Percentiles rank a stretch among this genome's conserved stretches.
Evolutionary conservation across 2,888 invertebrate genomes (phyloP).

Genomic region (Ditylenchus weischeri): DNA sequence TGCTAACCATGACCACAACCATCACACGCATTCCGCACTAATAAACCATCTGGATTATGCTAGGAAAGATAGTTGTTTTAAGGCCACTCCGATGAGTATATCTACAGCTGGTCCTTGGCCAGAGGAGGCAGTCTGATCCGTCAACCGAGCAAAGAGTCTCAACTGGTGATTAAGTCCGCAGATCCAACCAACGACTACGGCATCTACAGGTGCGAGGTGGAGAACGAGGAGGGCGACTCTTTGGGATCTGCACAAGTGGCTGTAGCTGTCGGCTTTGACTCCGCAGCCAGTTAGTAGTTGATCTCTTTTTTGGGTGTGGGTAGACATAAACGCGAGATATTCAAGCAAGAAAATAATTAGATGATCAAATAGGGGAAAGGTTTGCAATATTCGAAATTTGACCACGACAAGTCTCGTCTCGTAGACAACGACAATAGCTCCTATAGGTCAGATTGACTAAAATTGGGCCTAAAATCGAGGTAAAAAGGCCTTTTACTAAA

Average conservation of each 20-base stretch:
- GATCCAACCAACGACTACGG: constrained; percentile 56
- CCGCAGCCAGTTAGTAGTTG: constrained; percentile 36
- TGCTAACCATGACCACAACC: background rate
- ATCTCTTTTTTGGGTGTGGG: too few species aligned
- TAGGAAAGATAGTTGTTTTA: constrained; percentile 6
- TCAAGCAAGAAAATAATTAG: too few species aligned
- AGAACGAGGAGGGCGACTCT: constrained; percentile 52
- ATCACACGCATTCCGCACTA: background rate
- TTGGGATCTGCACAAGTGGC: constrained; percentile 55
- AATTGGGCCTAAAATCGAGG: too few species aligned
- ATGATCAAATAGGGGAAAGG: too few species aligned
- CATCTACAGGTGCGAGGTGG: constrained; percentile 57
- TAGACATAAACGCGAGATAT: too few species aligned
- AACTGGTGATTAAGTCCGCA: constrained; percentile 47
- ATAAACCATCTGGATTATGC: background rate
- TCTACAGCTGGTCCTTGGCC: constrained; percentile 55
- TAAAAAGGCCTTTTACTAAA: too few species aligned
- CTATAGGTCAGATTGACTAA: too few species aligned
- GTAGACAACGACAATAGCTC: too few species aligned
- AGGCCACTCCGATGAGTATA: constrained; percentile 37
- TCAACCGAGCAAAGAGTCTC: constrained; percentile 48
- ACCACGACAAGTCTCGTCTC: too few species aligned
- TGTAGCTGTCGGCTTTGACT: constrained; percentile 51
- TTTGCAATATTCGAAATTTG: too few species aligned
- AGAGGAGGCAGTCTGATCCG: constrained; percentile 54